Percentiles rank a stretch among this genome's conserved stretches.
Conservation (phyloP, 1,140 invertebrate species). For the Lasaia peninsularis region DNA sequence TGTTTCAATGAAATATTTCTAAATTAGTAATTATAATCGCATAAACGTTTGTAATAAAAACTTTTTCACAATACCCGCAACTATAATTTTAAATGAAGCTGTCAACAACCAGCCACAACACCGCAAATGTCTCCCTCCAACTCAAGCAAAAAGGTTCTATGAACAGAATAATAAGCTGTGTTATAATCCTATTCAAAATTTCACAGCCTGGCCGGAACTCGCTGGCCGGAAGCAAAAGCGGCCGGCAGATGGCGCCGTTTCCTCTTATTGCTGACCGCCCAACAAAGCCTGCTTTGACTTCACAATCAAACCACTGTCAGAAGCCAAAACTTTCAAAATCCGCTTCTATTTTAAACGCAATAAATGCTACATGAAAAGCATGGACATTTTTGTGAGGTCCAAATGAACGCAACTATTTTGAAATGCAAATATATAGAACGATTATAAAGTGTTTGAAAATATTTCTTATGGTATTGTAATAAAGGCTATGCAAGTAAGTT, state of each 20-base stretch:
- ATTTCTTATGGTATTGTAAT: neutral
- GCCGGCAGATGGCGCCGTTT: slow-evolving; percentile 56
- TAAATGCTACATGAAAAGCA: slow-evolving; percentile 19
- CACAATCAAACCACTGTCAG: slow-evolving; percentile 21
- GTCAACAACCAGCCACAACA: neutral
- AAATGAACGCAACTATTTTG: slow-evolving; percentile 64
- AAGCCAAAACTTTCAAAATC: slow-evolving; percentile 14
- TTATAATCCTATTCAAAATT: slow-evolving; percentile 58
- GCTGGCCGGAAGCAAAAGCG: slow-evolving; percentile 43
- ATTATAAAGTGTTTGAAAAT: slow-evolving; percentile 8
- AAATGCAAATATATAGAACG: slow-evolving; percentile 40
- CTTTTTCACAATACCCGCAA: neutral
- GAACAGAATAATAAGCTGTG: slow-evolving; percentile 41
- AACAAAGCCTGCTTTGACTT: slow-evolving; percentile 50
- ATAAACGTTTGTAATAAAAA: no score
- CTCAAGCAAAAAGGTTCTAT: slow-evolving; percentile 23
- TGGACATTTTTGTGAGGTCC: slow-evolving; percentile 28
- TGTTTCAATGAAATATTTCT: no score
- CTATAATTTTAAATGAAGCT: neutral
- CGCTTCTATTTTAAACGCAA: slow-evolving; percentile 23
- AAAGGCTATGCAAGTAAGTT: neutral
- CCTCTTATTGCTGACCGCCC: slow-evolving; percentile 65
- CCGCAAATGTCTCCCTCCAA: neutral
- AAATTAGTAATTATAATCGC: no score
- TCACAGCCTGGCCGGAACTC: slow-evolving; percentile 41